Conservation (phyloP, 1,140 invertebrate species). For the Drosophila tsacasi region DNA sequence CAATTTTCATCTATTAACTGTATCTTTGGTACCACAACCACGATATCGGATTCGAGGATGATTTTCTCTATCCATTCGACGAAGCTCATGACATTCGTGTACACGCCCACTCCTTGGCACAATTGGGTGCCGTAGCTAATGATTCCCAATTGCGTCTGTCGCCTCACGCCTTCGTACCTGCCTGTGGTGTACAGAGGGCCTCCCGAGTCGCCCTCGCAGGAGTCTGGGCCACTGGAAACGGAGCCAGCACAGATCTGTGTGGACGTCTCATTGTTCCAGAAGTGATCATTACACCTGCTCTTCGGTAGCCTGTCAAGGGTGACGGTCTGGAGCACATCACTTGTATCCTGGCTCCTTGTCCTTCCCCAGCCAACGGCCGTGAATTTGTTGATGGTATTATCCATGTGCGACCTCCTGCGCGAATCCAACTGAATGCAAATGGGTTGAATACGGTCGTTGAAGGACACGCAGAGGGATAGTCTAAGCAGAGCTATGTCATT, state of each 20-base stretch:
- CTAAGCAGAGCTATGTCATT: conserved; percentile 19
- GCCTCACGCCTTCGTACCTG: neutral
- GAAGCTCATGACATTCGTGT: conserved; percentile 13
- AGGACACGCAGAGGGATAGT: neutral
- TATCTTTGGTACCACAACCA: neutral
- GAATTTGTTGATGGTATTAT: neutral
- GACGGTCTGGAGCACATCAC: neutral
- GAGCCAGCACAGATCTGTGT: conserved; percentile 4
- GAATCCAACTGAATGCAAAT: conserved; percentile 15
- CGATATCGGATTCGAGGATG: neutral
- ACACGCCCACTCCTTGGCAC: neutral
- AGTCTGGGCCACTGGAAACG: neutral
- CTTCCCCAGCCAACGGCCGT: neutral
- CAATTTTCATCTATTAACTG: neutral
- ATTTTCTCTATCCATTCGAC: conserved; percentile 1
- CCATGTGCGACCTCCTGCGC: neutral
- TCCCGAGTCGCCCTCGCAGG: neutral
- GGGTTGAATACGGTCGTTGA: neutral
- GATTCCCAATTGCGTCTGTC: conserved; percentile 6
- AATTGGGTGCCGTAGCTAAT: neutral
- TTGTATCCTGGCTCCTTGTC: neutral
- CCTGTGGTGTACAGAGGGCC: neutral
- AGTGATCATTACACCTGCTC: neutral
- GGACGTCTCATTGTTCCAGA: neutral
- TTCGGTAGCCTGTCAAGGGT: neutral